Conservation (phyloP, 1,140 invertebrate genomes). For the Babylonia areolata region DNA sequence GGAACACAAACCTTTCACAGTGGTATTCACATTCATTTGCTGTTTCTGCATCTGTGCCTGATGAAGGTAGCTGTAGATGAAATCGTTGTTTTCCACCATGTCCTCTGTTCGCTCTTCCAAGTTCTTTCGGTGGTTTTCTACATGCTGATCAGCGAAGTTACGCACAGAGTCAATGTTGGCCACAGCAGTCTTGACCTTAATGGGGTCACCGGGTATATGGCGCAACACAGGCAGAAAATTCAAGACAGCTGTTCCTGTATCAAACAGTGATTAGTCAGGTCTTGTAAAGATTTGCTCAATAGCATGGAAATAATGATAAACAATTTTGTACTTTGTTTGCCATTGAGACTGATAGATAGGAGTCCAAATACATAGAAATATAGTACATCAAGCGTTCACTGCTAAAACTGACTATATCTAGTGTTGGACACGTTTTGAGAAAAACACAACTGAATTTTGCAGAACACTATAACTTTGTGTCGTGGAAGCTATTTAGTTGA, state of each 20-base stretch:
- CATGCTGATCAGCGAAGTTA: constrained; percentile 18
- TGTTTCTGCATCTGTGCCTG: background rate
- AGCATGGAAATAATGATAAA: too few species aligned
- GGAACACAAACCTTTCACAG: background rate
- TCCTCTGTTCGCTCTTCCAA: background rate
- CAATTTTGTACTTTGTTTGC: too few species aligned
- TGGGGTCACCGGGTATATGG: constrained; percentile 48
- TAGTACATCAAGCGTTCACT: too few species aligned
- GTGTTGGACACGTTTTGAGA: too few species aligned
- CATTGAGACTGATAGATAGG: too few species aligned
- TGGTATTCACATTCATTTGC: background rate
- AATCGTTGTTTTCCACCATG: background rate
- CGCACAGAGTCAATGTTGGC: background rate
- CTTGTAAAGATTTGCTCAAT: too few species aligned
- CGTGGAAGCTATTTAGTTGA: too few species aligned
- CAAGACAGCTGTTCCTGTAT: background rate
- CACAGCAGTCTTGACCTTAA: constrained; percentile 39
- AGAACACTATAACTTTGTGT: background rate
- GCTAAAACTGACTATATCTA: too few species aligned
- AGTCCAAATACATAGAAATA: too few species aligned
- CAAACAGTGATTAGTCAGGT: background rate
- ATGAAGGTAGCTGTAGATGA: background rate
- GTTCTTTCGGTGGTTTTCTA: constrained; percentile 13
- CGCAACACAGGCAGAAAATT: constrained; percentile 25
- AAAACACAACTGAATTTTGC: too few species aligned